A percentile compares a stretch with the other conserved stretches of the same genome.
phyloP scores from a whole-genome alignment of 2,113 vertebrate genomes.

The Urocynchramus pylzowi region DNA sequence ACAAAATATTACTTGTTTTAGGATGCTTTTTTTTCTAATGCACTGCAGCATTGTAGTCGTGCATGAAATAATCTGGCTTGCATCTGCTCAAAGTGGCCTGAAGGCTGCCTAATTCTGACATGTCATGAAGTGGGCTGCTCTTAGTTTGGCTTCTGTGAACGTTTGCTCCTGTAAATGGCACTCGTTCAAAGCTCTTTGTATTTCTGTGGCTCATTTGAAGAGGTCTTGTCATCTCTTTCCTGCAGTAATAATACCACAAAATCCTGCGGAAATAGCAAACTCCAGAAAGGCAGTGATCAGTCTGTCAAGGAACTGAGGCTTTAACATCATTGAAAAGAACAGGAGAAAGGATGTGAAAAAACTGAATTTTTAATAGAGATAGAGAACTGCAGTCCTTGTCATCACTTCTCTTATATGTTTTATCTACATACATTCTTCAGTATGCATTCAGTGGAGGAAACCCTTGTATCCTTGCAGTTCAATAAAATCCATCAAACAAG shows the following conservation, averaged over 20 bases:
- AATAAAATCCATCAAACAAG: neutral
- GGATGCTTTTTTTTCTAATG: constrained; percentile 54
- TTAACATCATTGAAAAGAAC: neutral
- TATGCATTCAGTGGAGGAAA: neutral
- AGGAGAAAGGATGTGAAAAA: neutral
- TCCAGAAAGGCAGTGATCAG: neutral
- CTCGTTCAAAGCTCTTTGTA: constrained; percentile 58
- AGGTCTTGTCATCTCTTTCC: constrained; percentile 35
- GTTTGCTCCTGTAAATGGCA: constrained; percentile 58
- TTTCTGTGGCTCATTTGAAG: constrained; percentile 34
- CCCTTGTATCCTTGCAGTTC: neutral
- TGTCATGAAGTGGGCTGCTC: constrained; percentile 60
- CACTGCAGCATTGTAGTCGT: constrained; percentile 56
- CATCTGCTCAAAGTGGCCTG: constrained; percentile 50
- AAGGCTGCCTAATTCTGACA: constrained; percentile 54
- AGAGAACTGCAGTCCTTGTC: neutral
- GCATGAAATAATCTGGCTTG: constrained; percentile 69
- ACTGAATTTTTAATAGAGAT: neutral
- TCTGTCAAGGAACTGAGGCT: neutral
- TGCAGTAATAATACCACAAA: neutral
- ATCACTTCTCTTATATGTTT: neutral
- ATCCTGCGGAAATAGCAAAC: neutral
- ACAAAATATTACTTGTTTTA: constrained; percentile 46
- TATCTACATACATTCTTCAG: neutral
- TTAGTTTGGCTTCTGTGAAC: constrained; percentile 66